A percentile compares a stretch with the other conserved stretches of the same genome.
phyloP scores from a whole-genome alignment of 92 coral and sea anemone species.

The Paramuricea clavata region DNA sequence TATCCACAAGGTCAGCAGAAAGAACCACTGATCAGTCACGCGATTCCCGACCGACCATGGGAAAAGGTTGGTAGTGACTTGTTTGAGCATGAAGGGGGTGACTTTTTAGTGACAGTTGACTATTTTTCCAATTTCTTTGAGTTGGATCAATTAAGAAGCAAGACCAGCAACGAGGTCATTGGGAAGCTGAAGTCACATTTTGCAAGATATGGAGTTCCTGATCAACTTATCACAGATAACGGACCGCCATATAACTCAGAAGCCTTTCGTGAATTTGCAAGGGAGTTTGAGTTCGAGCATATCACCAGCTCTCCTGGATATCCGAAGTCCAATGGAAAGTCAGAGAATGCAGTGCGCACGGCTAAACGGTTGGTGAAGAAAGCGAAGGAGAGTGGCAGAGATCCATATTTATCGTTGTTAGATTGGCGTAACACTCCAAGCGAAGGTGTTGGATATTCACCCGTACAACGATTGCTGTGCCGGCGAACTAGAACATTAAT shows the following conservation, averaged over 20 bases:
- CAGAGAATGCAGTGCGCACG: background rate
- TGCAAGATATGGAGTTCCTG: background rate
- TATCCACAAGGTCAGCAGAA: constrained; percentile 56
- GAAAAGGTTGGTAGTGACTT: too few relatives aligned
- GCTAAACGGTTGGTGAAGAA: background rate
- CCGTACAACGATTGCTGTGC: background rate
- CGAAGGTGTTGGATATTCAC: background rate
- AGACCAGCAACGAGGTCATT: background rate
- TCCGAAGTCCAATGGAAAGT: background rate
- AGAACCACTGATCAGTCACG: too few relatives aligned
- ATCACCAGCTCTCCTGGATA: background rate
- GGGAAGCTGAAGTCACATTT: background rate
- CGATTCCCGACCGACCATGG: too few relatives aligned
- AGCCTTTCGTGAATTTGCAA: background rate
- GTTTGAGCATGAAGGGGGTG: too few relatives aligned
- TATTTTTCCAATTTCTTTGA: background rate
- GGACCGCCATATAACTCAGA: background rate
- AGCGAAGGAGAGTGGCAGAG: background rate
- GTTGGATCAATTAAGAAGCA: background rate
- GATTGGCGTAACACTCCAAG: background rate
- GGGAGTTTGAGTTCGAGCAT: background rate
- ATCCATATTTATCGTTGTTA: background rate
- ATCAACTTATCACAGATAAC: background rate
- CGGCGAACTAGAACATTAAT: background rate
- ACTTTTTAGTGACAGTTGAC: too few relatives aligned